Base-by-base conservation (phyloP, 2,113 vertebrate species). In the Gadus macrocephalus region DNA sequence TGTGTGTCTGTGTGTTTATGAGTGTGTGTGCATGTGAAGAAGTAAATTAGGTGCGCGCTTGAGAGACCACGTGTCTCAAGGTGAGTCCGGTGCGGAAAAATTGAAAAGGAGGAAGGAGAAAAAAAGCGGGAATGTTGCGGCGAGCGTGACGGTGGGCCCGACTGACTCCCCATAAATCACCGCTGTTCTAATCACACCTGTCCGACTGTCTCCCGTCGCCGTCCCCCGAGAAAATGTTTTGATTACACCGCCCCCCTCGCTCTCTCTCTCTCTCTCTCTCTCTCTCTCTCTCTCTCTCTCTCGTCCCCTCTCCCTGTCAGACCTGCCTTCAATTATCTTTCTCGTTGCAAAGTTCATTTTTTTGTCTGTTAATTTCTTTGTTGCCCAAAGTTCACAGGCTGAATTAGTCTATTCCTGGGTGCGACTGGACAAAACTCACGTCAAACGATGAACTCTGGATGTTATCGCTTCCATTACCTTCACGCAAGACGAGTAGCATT, bases 141-240 rank as follows among this genome's bases (percentile, higher is more conserved):
- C 7, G 91, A 91, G 91, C 92, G 86, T 86, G 89, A 94, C 91
- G 76, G 70, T 38, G 64, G 83, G 20, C 20, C 89, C 75, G 90
- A 95, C 93, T 20, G 20, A 20, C 92, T 94, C 92, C 90, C 91
- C 93, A 95, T 96, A 95, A 96, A 97, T 96, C 95, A 95, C 89
- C 67, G 70, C 83, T 90, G 91, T 93, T 96, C 95, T 96, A 97
- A 96, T 96, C 95, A 94, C 90, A 98, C 95, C 94, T 96, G 94
- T 27, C 75, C 70, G 71, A 35, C 55, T 61, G 67, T 5, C 65
- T 22, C 53, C 15, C 66, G 17, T 70, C 42, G 28, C 42, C 56
- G 0, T 3, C 15, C 56, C 76, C 71, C 4, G 60, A 62, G 60
- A 22, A 62, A 7, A 20, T 62, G 60, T 20, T 62, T 61, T 61